Base-by-base conservation (phyloP, 2,888 invertebrate species). In the Pandemis heparana region DNA sequence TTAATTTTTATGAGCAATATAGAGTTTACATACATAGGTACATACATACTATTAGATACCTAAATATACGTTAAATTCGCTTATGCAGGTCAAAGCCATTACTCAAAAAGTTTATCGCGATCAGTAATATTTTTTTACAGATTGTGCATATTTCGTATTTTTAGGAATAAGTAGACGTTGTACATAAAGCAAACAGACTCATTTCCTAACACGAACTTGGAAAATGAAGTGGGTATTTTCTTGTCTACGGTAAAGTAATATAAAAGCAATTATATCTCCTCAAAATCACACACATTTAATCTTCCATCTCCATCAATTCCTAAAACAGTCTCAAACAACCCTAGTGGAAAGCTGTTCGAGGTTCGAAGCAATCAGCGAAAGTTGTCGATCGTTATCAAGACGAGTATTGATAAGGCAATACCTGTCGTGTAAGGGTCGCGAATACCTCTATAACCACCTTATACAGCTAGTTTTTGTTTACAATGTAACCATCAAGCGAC, bases 351-450 rank as follows among this genome's bases (percentile, higher is more conserved):
- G 79, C 78, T 46, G 78, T 65, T 62, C 59, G 62, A 78, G 71
- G 70, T 65, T 64, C 59, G 62, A 78, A 70, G 70, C 77, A 75
- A 78, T 78, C 78, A 80, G 80, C 76, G 83, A 83, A 83, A 83
- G 82, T 79, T 75, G 80, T 77, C 67, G 78, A 77, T 79, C 38
- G 76, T 77, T 77, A 82, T 80, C 81, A 79, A 75, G 71, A 78
- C 79, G 69, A 70, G 75, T 74, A 79, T 77, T 79, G 81, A 82
- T 81, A 81, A 79, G 71, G 73, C 70, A 67, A 75, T 74, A 75
- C 70, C 39, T 62, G 53, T 56, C 56, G 41, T 41, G 56, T 56
- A 60, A 65, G 69, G 64, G 74, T 60, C 59, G 62, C 56, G 56
- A 46, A 39, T 51, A 39, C 71, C 32, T 56, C 67, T 14, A 39